Conservation (phyloP, 2,797 vertebrate species). For the Lepilemur ruficaudatus region DNA sequence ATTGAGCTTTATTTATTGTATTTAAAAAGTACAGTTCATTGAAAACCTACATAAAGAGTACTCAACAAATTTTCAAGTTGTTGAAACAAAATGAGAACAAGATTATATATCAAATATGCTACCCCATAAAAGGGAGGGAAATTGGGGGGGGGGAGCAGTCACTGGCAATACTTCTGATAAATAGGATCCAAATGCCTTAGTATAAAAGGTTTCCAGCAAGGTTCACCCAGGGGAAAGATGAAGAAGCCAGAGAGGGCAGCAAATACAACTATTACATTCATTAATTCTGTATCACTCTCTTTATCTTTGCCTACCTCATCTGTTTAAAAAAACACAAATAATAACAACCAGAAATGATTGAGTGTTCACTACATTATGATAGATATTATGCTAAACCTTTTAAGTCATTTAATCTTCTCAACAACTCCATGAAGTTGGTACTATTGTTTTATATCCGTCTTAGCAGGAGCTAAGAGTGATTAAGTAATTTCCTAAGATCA, state of each 20-base stretch:
- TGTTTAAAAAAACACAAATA: not conserved
- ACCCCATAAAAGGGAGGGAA: not conserved
- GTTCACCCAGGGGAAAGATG: not conserved
- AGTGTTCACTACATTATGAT: not conserved
- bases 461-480: not conserved
- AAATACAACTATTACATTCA: not conserved
- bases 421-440: not conserved
- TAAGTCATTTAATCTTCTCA: constrained; percentile 2
- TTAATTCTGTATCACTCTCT: not conserved
- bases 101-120: constrained; percentile 50
- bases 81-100: constrained; percentile 54
- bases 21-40: constrained; percentile 68
- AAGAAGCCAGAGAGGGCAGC: not conserved
- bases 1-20: constrained; percentile 63
- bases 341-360: not conserved
- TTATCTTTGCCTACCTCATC: not conserved
- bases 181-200: not conserved
- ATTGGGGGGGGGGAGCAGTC: not conserved
- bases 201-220: not conserved
- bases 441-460: not conserved
- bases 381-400: not conserved
- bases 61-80: constrained; percentile 5
- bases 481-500: not conserved
- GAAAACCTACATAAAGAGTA: constrained; percentile 55
- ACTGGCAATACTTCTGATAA: constrained; percentile 29